A percentile compares a stretch with the other conserved stretches of the same genome.
These are phyloP conservation scores for Epinephelus fuscoguttatus DNA, from an alignment of 2,113 vertebrate species.

Conservation along the genomic window DNA sequence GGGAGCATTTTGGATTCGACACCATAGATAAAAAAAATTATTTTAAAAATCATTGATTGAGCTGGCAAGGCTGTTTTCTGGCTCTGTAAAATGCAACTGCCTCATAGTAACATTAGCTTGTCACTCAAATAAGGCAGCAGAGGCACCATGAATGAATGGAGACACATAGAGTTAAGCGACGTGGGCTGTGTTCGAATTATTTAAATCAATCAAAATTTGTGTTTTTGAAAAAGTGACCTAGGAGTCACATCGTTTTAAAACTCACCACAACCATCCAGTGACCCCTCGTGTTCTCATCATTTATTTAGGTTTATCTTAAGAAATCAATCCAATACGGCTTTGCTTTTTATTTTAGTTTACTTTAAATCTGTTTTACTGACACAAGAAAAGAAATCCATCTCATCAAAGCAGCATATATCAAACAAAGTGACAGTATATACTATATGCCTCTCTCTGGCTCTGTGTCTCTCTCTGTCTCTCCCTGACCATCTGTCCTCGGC, in stretches of 20 bases:
- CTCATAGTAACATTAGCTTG: not conserved
- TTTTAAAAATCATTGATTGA: not conserved
- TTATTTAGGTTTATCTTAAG: too few relatives aligned
- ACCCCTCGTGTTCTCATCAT: not conserved
- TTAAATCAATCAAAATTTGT: not conserved
- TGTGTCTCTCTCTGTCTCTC: slow-evolving; percentile 35
- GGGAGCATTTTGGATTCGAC: not conserved
- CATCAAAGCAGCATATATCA: not conserved
- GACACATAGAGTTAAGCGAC: not conserved
- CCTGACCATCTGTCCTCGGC: slow-evolving; percentile 74
- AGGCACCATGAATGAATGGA: not conserved
- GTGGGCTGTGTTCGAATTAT: not conserved
- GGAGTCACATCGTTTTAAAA: not conserved
- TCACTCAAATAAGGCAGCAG: not conserved
- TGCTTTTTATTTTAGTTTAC: not conserved
- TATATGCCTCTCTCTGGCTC: slow-evolving; percentile 4
- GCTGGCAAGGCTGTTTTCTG: not conserved
- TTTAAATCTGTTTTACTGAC: not conserved
- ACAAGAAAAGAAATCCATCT: not conserved
- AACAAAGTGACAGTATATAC: not conserved
- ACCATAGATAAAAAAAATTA: too few relatives aligned
- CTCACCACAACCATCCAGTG: too few relatives aligned
- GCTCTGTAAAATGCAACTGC: not conserved
- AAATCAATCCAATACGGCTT: not conserved
- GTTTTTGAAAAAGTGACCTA: not conserved